Base-by-base conservation (phyloP, 2,797 vertebrate genomes). In the Sebastes kiyomatsui region DNA sequence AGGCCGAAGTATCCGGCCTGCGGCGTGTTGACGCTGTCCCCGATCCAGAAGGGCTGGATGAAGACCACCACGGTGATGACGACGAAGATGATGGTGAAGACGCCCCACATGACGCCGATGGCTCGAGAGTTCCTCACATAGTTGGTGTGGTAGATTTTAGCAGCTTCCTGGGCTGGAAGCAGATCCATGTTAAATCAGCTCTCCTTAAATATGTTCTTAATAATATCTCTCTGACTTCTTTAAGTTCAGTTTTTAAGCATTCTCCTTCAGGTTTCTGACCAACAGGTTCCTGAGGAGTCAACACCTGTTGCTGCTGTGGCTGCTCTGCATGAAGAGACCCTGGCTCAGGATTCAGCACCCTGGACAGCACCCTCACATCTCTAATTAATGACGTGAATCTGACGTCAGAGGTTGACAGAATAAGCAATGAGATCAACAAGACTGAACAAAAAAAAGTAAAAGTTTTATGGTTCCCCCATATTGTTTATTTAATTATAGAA, bases 41-140 rank as follows among this genome's bases (percentile, higher is more conserved):
- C 98, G 52, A 99, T 99, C 98, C 98, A 99, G 94, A 95, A 99
- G 1, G 98, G 98, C 92, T 99, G 98, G 90, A 99, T 97, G 93
- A 99, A 99, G 76, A 98, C 96, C 91, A 98, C 97, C 90, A 98
- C 89, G 83, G 96, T 96, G 85, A 99, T 97, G 88, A 99, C 96
- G 22, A 96, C 94, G 77, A 99, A 98, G 92, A 97, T 98, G 91
- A 99, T 96, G 59, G 98, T 99, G 91, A 99, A 98, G 30, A 99
- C 97, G 1, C 96, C 98, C 98, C 98, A 99, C 91, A 99, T 90
- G 49, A 98, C 97, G 2, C 98, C 98, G 76, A 99, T 97, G 62
- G 98, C 98, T 32, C 98, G 92, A 2, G 98, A 94, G 12, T 99
- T 99, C 56, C 98, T 93, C 90, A 99, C 98, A 2, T 99, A 99